Evolutionary conservation across 2,888 invertebrate species (phyloP).

Genomic region (Xestia c-nigrum): DNA sequence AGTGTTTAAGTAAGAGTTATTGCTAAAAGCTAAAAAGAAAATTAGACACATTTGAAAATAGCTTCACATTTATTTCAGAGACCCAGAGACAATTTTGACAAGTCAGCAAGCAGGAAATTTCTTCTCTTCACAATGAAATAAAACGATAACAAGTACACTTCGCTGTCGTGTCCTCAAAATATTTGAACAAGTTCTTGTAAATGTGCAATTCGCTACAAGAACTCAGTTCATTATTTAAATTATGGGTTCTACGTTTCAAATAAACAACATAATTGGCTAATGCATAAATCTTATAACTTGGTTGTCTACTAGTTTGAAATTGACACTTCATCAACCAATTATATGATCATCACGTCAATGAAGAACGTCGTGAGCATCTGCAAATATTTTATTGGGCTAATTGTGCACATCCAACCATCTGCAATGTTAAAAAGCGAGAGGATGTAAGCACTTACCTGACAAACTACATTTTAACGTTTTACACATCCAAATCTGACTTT

Average conservation of each 20-base stretch:
- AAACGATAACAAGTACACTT: not conserved
- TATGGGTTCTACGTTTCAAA: not conserved
- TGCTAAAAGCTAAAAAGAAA: not conserved
- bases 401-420: slow-evolving; percentile 58
- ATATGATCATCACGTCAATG: slow-evolving; percentile 56
- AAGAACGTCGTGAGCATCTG: slow-evolving; percentile 43
- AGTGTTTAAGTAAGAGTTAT: not conserved
- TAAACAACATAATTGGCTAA: not conserved
- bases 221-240: not conserved
- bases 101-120: not conserved
- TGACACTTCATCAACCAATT: slow-evolving; percentile 59
- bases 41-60: no score
- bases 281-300: slow-evolving; percentile 15
- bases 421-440: slow-evolving; percentile 64
- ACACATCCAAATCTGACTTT: slow-evolving; percentile 76
- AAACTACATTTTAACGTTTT: slow-evolving; percentile 74
- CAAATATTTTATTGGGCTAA: slow-evolving; percentile 63
- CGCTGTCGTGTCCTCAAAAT: not conserved
- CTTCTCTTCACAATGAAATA: slow-evolving; percentile 1
- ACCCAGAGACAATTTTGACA: not conserved
- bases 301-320: slow-evolving; percentile 43
- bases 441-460: slow-evolving; percentile 70
- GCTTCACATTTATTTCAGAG: not conserved
- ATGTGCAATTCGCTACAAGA: not conserved
- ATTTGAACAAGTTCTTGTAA: not conserved